Evolutionary conservation across 1,140 invertebrate genomes (phyloP), one percentile per base, ranked within the genome.

Genomic region (Macrobrachium rosenbergii): DNA sequence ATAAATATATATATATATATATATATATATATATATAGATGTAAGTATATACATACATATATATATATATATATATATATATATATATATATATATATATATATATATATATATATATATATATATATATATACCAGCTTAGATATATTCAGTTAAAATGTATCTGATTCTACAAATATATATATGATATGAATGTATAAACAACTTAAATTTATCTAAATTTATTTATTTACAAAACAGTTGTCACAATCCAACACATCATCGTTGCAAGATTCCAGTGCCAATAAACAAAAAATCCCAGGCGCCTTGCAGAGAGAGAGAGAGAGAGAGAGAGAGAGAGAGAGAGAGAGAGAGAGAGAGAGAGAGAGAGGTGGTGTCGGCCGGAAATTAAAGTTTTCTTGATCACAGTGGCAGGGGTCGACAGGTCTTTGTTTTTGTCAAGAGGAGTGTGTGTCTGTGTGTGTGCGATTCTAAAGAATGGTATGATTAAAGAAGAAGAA

Each of bases 1-100:
- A 77, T 77, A 77, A 10, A 37, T 77, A 77, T 77, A 77, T 77
- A 77, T 77, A 77, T 77, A 77, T 77, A 77, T 77, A 77, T 77
- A 77, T 77, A 77, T 77, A 77, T 67, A 67, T 67, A 67, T 67
- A 67, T 67, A 67, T 67, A 67, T 67, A 67, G 3, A 14, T 67
- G 8, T 67, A 67, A 5, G 8, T 67, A 67, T 67, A 5, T 67
- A 67, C 7, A 67, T 67, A 67, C 7, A 67, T 67, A 67, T 67
- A 5, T 67, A 67, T 67, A 67, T 67, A 67, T 67, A 67, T 67
- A 67, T 67, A 67, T 67, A 67, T 67, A 67, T 67, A 67, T 67
- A 67, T 67, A 67, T 67, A 67, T 67, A 67, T 67, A 67, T 67
- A 17, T 67, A 67, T 67, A 67, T 67, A 67, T 67, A 67, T 67